phyloP scores from a whole-genome alignment of 2,113 vertebrate species.

The Seriola quinqueradiata region DNA sequence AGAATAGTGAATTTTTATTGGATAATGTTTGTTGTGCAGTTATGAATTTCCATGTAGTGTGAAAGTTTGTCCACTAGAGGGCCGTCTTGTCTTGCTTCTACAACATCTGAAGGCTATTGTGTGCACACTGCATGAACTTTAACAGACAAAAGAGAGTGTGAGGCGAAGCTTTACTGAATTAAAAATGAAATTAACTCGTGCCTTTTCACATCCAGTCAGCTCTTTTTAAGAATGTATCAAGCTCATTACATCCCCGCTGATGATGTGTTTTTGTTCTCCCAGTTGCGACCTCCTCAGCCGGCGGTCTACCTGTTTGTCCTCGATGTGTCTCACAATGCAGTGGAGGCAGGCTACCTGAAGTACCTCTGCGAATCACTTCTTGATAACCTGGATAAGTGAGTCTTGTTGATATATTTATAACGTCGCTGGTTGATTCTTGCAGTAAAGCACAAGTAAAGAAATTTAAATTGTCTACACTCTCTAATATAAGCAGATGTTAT shows the following conservation, averaged over 20 bases:
- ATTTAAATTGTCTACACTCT: too few relatives aligned
- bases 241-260: background rate
- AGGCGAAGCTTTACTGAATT: background rate
- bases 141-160: background rate
- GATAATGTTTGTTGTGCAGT: background rate
- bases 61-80: constrained; percentile 53
- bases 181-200: background rate
- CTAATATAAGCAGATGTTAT: too few relatives aligned
- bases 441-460: too few relatives aligned
- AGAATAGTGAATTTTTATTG: background rate
- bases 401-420: constrained; percentile 9
- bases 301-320: constrained; percentile 97
- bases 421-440: too few relatives aligned
- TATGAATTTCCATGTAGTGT: background rate
- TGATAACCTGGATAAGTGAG: constrained; percentile 97
- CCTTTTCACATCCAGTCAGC: background rate
- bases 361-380: constrained; percentile 92
- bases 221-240: background rate
- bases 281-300: constrained; percentile 97
- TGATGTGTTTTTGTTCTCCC: constrained; percentile 11
- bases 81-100: background rate
- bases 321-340: constrained; percentile 96
- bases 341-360: constrained; percentile 95
- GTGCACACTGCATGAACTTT: background rate
- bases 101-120: background rate